Conservation (phyloP, 2,888 invertebrate species). For the Nomada ferruginata region DNA sequence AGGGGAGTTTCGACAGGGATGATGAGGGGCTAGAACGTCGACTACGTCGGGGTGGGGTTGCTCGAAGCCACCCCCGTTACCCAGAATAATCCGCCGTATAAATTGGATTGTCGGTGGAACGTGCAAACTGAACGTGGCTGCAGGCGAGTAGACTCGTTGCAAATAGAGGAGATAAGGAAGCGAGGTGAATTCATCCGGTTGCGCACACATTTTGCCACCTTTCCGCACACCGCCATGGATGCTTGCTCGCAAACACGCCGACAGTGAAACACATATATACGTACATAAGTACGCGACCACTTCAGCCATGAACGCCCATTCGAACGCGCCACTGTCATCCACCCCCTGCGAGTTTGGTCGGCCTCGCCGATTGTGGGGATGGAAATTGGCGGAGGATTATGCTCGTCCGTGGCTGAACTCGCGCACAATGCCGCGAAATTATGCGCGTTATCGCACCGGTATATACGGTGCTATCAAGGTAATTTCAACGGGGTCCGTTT, state of each 20-base stretch:
- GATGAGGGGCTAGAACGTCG: conserved; percentile 21
- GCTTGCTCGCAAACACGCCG: conserved; percentile 11
- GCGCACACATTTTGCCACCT: background rate
- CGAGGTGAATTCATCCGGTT: conserved; percentile 2
- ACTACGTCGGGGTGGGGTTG: conserved; percentile 36
- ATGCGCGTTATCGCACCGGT: conserved; percentile 32
- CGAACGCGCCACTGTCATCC: conserved; percentile 12
- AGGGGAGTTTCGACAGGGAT: conserved; percentile 21
- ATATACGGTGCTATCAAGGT: conserved; percentile 21
- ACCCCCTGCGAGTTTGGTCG: conserved; percentile 49
- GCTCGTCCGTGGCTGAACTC: conserved; percentile 45
- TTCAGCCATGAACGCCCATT: conserved; percentile 8
- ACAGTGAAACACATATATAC: background rate
- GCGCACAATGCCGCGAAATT: conserved; percentile 49
- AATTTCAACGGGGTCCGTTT: conserved; percentile 15
- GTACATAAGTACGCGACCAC: too few relatives aligned
- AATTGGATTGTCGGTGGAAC: conserved; percentile 81
- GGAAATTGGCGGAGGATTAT: conserved; percentile 47
- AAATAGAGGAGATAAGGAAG: conserved; percentile 18
- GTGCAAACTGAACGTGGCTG: conserved; percentile 68
- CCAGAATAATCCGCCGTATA: conserved; percentile 82
- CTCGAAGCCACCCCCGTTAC: conserved; percentile 57
- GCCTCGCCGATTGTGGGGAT: conserved; percentile 34
- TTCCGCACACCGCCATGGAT: background rate
- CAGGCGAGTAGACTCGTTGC: conserved; percentile 34